Evolutionary conservation across 2,113 vertebrate species (phyloP).

Genomic region (Neotragus moschatus): DNA sequence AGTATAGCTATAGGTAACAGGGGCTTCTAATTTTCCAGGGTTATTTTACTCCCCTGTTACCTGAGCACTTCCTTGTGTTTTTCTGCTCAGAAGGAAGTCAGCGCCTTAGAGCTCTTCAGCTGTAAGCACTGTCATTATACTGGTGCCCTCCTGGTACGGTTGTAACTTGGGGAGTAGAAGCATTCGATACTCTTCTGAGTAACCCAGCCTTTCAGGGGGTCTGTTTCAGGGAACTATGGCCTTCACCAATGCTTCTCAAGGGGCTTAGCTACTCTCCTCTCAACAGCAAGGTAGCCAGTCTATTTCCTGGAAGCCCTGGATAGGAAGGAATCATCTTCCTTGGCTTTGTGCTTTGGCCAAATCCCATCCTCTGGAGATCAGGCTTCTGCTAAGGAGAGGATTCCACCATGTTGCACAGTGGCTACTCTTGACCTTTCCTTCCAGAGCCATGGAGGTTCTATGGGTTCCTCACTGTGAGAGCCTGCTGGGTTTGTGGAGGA

Average conservation of each 20-base stretch:
- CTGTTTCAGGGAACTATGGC: neutral
- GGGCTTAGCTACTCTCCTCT: neutral
- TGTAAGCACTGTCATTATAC: neutral
- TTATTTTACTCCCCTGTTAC: neutral
- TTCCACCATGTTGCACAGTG: neutral
- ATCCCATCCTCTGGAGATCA: neutral
- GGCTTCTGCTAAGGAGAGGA: neutral
- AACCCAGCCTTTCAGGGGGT: neutral
- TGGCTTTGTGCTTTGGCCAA: neutral
- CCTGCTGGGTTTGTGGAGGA: neutral
- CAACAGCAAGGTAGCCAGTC: neutral
- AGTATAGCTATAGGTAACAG: neutral
- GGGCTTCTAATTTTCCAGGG: neutral
- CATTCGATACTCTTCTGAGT: neutral
- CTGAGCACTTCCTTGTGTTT: neutral
- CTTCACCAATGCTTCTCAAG: neutral
- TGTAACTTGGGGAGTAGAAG: neutral
- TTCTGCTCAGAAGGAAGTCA: neutral
- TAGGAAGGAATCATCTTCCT: neutral
- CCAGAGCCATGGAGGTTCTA: neutral
- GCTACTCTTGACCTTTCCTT: neutral
- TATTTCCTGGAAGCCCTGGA: neutral
- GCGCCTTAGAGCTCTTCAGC: neutral
- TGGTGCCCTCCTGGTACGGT: too few relatives aligned
- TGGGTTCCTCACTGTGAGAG: neutral